Evolutionary conservation across 2,888 invertebrate species (phyloP).

Genomic region (Tetragnatha montana): DNA sequence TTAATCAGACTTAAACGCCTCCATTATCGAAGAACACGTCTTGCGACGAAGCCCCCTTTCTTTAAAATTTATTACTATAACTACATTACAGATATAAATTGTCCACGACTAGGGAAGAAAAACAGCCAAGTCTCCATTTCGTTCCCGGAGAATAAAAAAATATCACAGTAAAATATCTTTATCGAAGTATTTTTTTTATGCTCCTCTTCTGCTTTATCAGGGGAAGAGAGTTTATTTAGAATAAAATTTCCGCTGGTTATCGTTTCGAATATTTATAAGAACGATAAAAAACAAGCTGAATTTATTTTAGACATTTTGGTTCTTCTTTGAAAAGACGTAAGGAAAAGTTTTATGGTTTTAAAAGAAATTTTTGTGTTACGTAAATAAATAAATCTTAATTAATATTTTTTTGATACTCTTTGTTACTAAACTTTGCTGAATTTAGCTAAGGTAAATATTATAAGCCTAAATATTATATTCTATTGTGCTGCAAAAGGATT

Average conservation of each 20-base stretch:
- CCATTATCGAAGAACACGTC: neutral
- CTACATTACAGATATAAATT: neutral
- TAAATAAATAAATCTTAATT: neutral
- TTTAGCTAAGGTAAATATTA: too few species aligned
- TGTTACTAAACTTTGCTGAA: neutral
- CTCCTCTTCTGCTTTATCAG: conserved; percentile 12
- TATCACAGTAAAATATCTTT: neutral
- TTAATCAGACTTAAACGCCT: neutral
- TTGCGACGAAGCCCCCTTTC: neutral
- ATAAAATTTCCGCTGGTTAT: conserved; percentile 30
- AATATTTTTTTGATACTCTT: neutral
- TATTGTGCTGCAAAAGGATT: too few species aligned
- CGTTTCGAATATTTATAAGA: conserved; percentile 35
- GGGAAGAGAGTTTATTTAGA: conserved; percentile 21
- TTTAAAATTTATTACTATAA: neutral
- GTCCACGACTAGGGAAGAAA: neutral
- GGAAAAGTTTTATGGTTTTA: neutral
- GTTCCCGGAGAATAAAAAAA: neutral
- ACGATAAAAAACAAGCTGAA: conserved; percentile 19
- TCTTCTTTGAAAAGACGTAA: neutral
- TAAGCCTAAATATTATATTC: too few species aligned
- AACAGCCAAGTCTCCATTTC: neutral
- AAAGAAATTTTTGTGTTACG: neutral
- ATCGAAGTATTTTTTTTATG: neutral
- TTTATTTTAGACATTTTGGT: conserved; percentile 12